phyloP scores from a whole-genome alignment of 2,888 invertebrate species.

The Leptopilina syphax region DNA sequence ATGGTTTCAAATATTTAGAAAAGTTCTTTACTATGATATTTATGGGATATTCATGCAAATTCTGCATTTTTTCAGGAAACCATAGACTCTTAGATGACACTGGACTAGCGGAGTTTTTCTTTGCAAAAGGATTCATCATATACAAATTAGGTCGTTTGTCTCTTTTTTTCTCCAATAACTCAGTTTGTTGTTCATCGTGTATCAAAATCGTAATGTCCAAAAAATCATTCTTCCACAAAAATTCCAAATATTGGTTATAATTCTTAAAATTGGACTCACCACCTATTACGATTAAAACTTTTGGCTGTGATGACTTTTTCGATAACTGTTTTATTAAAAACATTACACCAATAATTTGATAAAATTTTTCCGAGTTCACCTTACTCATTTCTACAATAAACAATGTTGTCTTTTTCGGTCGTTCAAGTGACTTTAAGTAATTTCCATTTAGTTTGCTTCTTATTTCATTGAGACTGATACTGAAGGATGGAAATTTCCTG shows the following conservation, averaged over 20 bases:
- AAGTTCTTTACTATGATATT: too few species aligned
- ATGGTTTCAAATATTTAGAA: too few species aligned
- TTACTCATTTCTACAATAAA: background rate
- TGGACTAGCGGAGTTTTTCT: background rate
- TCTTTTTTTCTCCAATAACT: background rate
- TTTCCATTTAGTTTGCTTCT: background rate
- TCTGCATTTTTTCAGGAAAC: background rate
- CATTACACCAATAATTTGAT: background rate
- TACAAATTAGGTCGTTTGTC: background rate
- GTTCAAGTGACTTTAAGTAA: background rate
- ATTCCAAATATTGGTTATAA: background rate
- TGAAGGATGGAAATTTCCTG: background rate
- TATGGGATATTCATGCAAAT: background rate
- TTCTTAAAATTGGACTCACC: background rate
- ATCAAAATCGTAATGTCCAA: background rate
- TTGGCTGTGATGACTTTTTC: background rate
- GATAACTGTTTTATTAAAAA: background rate
- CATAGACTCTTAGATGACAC: background rate
- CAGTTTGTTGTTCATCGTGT: background rate
- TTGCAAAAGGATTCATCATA: background rate
- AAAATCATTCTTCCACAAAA: background rate
- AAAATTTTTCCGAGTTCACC: background rate
- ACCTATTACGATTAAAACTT: background rate
- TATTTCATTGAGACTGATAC: background rate
- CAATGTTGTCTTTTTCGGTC: background rate